Evolutionary conservation across 2,888 invertebrate species (phyloP).

Genomic region (Xanthorhoe spadicearia): DNA sequence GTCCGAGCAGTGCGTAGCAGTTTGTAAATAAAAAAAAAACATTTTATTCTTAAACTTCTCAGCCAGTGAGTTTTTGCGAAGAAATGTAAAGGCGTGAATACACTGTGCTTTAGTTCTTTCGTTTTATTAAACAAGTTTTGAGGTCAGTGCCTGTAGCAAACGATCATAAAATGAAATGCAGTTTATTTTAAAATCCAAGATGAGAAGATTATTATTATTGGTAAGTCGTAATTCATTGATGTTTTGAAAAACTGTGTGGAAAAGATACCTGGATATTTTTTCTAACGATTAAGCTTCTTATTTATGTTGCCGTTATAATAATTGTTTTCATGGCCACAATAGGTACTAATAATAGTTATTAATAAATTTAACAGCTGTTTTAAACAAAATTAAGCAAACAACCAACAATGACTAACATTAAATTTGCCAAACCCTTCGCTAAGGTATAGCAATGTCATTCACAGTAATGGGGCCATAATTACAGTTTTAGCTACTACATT

Average conservation of each 20-base stretch:
- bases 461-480: constrained; percentile 14
- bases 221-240: constrained; percentile 41
- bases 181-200: constrained; percentile 45
- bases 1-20: constrained; percentile 53
- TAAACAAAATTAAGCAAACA: not conserved
- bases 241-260: not conserved
- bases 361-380: too few species aligned
- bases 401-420: not conserved
- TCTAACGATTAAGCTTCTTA: too few species aligned
- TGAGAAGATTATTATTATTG: constrained; percentile 50
- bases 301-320: too few species aligned
- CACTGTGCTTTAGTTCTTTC: constrained; percentile 22
- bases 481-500: not conserved
- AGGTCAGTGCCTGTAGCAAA: constrained; percentile 55
- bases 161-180: constrained; percentile 61
- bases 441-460: constrained; percentile 11
- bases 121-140: constrained; percentile 53
- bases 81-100: constrained; percentile 28
- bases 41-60: constrained; percentile 14
- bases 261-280: too few species aligned
- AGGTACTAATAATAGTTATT: too few species aligned
- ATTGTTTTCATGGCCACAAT: too few species aligned
- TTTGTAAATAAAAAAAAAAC: constrained; percentile 41
- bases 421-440: constrained; percentile 11
- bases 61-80: constrained; percentile 17